Base-by-base conservation (phyloP, 2,797 vertebrate species). In the Acanthornis magna region DNA sequence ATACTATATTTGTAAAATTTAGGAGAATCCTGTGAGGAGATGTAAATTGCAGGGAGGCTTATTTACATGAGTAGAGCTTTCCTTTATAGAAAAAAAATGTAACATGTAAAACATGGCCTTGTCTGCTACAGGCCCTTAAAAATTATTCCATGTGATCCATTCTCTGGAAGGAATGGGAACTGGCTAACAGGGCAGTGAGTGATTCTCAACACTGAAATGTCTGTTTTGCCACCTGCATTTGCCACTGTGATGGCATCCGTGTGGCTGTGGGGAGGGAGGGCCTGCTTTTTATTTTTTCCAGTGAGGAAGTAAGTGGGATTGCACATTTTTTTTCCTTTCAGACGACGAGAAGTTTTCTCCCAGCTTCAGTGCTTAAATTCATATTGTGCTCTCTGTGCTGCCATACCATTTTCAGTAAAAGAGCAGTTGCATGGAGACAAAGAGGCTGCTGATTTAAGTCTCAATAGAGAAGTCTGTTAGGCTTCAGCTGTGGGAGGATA, bases 371-470 rank as follows among this genome's bases (percentile, higher is more conserved):
- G 62, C 73, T 90, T 76, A 86, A 88, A 93, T 88, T 94, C 36
- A 4, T 63, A 15, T 79, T 94, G 76, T 96, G 85, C 85, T 96
- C 80, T 92, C 89, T 96, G 86, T 86, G 87, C 91, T 95, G 86
- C 92, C 76, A 15, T 91, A 81, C 96, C 93, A 36, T 90, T 91
- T 95, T 89, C 75, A 72, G 85, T 66, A 91, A 94, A 86, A 87
- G 93, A 89, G 84, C 81, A 96, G 91, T 94, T 92, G 83, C 95
- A 81, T 86, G 65, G 85, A 92, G 86, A 94, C 94, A 96, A 96
- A 96, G 95, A 95, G 93, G 87, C 76, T 94, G 89, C 87, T 90
- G 79, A 89, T 89, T 93, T 85, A 89, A 91, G 85, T 92, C 92
- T 93, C 40, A 70, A 78, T 94, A 87, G 88, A 91, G 88, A 67